Percentiles rank a stretch among this genome's conserved stretches.
phyloP scores from a whole-genome alignment of 2,113 vertebrate species.

The Malurus cyaneus region DNA sequence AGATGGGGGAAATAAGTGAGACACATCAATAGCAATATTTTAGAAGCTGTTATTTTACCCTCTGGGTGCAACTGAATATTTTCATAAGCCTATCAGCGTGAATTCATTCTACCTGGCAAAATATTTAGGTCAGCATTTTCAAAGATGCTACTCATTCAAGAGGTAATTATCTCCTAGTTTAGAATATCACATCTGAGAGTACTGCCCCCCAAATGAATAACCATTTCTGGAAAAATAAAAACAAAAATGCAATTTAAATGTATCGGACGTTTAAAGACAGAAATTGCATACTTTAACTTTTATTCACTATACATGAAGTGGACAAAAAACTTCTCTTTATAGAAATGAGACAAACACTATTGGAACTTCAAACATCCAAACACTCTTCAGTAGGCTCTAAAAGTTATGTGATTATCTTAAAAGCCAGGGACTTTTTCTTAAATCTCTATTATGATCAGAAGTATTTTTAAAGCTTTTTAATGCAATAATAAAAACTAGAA shows the following conservation, averaged over 20 bases:
- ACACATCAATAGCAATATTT: background rate
- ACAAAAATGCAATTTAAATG: background rate
- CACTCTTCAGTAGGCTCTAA: background rate
- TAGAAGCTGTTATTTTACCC: background rate
- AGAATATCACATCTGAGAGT: background rate
- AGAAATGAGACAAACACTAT: background rate
- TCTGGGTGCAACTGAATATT: background rate
- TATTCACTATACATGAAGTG: background rate
- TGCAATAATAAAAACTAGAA: background rate
- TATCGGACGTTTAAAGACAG: background rate
- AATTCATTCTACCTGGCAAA: conserved; percentile 23
- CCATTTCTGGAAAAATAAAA: conserved; percentile 16
- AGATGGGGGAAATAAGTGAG: background rate
- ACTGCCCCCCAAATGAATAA: background rate
- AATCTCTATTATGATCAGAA: background rate
- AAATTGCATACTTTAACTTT: background rate
- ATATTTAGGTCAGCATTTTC: conserved; percentile 19
- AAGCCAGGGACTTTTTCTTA: background rate
- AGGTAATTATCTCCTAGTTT: conserved; percentile 18
- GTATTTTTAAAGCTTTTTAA: background rate
- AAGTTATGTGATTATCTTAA: background rate
- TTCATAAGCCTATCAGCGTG: background rate
- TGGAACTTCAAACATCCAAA: background rate
- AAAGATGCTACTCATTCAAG: conserved; percentile 14
- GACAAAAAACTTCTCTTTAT: background rate